Evolutionary conservation across 2,888 invertebrate genomes (phyloP).

Genomic region (Lordiphosa fenestrarum): DNA sequence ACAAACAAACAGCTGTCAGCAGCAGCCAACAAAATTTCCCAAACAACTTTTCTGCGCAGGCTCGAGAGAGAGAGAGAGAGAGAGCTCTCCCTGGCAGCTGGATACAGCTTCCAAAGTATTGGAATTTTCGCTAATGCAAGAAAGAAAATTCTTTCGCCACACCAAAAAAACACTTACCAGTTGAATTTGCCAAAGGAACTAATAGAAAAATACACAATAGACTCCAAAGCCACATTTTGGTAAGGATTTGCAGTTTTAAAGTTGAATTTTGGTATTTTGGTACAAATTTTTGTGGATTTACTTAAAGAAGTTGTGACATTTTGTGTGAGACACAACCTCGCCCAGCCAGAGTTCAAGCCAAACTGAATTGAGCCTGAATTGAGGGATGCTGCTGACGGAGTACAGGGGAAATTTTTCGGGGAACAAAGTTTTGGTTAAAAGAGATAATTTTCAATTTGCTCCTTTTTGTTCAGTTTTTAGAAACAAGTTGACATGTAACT

Average conservation of each 20-base stretch:
- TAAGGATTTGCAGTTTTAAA: too few species aligned
- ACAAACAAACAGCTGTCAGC: slow-evolving; percentile 14
- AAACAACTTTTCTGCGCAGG: slow-evolving; percentile 60
- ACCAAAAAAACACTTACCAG: slow-evolving; percentile 61
- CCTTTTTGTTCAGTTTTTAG: too few species aligned
- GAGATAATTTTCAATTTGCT: too few species aligned
- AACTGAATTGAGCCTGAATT: too few species aligned
- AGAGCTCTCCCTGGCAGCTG: slow-evolving; percentile 6
- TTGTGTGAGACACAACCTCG: too few species aligned
- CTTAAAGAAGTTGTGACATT: slow-evolving; percentile 20
- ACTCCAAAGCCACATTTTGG: slow-evolving; percentile 58
- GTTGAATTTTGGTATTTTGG: slow-evolving; percentile 5
- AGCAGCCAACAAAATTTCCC: slow-evolving; percentile 58
- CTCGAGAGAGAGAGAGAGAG: slow-evolving; percentile 19
- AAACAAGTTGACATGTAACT: too few species aligned
- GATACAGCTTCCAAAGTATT: slow-evolving; percentile 59
- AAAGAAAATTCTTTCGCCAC: background rate
- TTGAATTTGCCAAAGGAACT: slow-evolving; percentile 56
- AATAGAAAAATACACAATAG: slow-evolving; percentile 54
- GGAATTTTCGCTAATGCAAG: slow-evolving; percentile 53
- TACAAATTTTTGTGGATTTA: slow-evolving; percentile 9
- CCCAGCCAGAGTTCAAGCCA: too few species aligned
- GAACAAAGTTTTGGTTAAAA: too few species aligned
- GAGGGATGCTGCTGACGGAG: too few species aligned
- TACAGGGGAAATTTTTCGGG: too few species aligned